A percentile compares a stretch with the other conserved stretches of the same genome.
Conservation (phyloP, 53 echinoderm and acorn worm species). For the Antedon mediterranea region DNA sequence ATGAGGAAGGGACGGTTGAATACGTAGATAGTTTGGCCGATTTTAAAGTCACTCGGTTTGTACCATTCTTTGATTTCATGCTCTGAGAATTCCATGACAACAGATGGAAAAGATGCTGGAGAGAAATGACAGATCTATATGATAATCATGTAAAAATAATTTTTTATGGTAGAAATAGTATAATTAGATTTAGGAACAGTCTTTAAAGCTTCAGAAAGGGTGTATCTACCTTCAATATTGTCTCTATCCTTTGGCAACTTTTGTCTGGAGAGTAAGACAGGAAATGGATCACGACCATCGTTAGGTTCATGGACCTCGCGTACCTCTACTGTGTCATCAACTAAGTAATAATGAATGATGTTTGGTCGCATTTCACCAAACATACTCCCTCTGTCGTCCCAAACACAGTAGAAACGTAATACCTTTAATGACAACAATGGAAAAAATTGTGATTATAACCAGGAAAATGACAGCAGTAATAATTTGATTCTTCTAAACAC, state of each 20-base stretch:
- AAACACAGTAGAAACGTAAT: slow-evolving; percentile 89
- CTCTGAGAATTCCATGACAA: slow-evolving; percentile 87
- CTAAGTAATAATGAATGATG: slow-evolving; percentile 95
- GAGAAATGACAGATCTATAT: not conserved
- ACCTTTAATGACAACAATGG: slow-evolving; percentile 34
- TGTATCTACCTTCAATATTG: slow-evolving; percentile 83
- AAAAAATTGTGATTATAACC: no score
- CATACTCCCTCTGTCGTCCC: slow-evolving; percentile 92
- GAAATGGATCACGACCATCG: slow-evolving; percentile 89
- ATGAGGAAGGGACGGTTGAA: slow-evolving; percentile 96
- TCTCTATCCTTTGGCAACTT: slow-evolving; percentile 79
- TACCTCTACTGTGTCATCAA: slow-evolving; percentile 86
- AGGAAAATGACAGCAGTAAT: no score
- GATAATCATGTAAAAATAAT: no score
- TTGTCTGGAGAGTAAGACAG: slow-evolving; percentile 63
- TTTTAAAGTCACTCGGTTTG: slow-evolving; percentile 55
- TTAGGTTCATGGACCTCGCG: slow-evolving; percentile 93
- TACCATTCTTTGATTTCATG: slow-evolving; percentile 98
- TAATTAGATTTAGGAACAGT: no score
- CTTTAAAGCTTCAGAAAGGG: no score
- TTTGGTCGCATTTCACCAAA: slow-evolving; percentile 86
- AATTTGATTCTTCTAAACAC: no score
- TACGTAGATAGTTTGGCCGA: slow-evolving; percentile 75
- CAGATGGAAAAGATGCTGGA: slow-evolving; percentile 87
- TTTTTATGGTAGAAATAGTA: no score